Base-by-base conservation (phyloP, 2,113 vertebrate species). In the Crotalus helleri region DNA sequence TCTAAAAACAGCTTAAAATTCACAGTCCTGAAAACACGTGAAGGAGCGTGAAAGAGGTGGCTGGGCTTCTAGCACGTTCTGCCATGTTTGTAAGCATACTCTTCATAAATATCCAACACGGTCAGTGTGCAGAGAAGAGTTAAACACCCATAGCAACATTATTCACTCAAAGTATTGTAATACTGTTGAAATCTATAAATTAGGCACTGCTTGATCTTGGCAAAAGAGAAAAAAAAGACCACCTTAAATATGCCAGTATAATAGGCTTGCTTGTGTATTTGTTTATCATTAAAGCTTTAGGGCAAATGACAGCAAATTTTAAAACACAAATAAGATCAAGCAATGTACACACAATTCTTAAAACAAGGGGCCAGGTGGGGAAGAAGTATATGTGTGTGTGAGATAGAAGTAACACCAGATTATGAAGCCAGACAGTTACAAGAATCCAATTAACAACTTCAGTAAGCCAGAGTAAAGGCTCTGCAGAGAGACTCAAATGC, bases 1-100 rank as follows among this genome's bases (percentile, higher is more conserved):
- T 33, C 19, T 92, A 10, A 64, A 95, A 23, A 39, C 93, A 7
- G 59, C 93, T 88, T 87, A 94, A 95, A 55, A 90, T 86, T 95
- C 3, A 2, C 0, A 1, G 89, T 2, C 44, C 90, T 92, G 74
- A 92, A 93, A 58, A 0, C 0, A 12, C 29, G 1, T 86, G 44
- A 90, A 19, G 24, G 46, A 21, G 59, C 2, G 9, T 46, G 74
- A 55, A 53, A 33, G 46, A 53, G 11, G 90, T 92, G 51, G 59
- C 87, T 88, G 88, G 64, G 58, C 33, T 81, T 88, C 61, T 3
- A 87, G 46, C 81, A 61, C 26, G 46, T 92, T 89, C 9, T 5
- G 3, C 54, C 4, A 39, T 39, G 46, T 57, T 57, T 23, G 29
- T 26, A 24, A 88, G 39, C 12, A 2, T 46, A n/a, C 21, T 29